phyloP scores from a whole-genome alignment of 1,140 invertebrate genomes.

The Parapsyche elsis region DNA sequence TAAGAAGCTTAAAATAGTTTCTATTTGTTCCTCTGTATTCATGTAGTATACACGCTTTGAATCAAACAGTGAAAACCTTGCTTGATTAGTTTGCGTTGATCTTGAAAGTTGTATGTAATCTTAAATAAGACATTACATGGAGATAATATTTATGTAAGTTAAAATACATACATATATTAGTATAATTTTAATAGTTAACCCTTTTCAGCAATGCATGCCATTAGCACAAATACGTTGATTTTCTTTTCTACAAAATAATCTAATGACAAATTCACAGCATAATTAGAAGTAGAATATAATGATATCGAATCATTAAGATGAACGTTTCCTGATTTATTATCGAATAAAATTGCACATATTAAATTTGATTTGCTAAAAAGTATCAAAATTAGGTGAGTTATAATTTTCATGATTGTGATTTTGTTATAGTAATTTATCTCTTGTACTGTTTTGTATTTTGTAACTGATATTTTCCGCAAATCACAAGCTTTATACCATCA shows the following conservation, averaged over 20 bases:
- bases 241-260: not conserved
- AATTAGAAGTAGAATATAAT: not conserved
- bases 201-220: not conserved
- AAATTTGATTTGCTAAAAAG: too few species aligned
- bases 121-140: too few species aligned
- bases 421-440: too few species aligned
- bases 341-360: too few species aligned
- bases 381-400: too few species aligned
- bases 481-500: too few species aligned
- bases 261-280: not conserved
- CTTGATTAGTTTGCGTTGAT: not conserved
- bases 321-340: too few species aligned
- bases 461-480: too few species aligned
- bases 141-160: not conserved
- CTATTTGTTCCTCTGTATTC: not conserved
- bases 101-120: not conserved
- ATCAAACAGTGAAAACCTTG: not conserved
- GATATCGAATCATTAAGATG: too few species aligned
- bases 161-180: not conserved
- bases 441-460: too few species aligned
- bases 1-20: slow-evolving; percentile 9
- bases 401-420: too few species aligned
- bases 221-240: not conserved
- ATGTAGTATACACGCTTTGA: not conserved
- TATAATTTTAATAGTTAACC: not conserved